phyloP scores from a whole-genome alignment of 2,888 invertebrate species.

The Phytoseiulus persimilis region DNA sequence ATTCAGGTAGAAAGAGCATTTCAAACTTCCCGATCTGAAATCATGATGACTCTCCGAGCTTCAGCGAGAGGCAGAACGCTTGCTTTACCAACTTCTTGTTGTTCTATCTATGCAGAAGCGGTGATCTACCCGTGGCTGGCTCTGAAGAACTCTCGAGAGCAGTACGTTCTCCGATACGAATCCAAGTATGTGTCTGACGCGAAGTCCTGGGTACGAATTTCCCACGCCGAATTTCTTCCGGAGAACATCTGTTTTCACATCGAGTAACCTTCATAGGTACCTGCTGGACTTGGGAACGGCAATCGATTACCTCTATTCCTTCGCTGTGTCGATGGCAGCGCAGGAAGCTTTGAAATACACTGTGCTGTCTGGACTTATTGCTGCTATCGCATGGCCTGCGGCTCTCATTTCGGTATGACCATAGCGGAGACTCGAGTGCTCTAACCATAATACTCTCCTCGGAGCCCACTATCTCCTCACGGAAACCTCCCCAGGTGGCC shows the following conservation, averaged over 20 bases:
- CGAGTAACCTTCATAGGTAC: constrained; percentile 50
- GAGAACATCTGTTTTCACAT: too few relatives aligned
- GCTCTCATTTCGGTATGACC: constrained; percentile 55
- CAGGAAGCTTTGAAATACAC: constrained; percentile 61
- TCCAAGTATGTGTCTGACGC: constrained; percentile 53
- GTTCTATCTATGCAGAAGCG: constrained; percentile 46
- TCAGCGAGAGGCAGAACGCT: too few relatives aligned
- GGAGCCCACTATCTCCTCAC: background rate
- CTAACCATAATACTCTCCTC: background rate
- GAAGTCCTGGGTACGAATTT: too few relatives aligned
- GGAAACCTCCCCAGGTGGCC: constrained; percentile 44
- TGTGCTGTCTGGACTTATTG: constrained; percentile 59
- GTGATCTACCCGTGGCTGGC: constrained; percentile 57
- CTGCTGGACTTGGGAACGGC: constrained; percentile 58
- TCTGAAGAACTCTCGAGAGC: constrained; percentile 57
- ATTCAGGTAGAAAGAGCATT: too few relatives aligned
- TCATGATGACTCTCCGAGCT: too few relatives aligned
- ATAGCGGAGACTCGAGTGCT: background rate
- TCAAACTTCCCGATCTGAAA: too few relatives aligned
- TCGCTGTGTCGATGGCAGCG: constrained; percentile 57
- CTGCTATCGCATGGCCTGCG: constrained; percentile 61
- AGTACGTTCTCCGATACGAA: constrained; percentile 60
- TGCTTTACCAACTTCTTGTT: background rate
- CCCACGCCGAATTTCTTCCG: background rate
- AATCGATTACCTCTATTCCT: constrained; percentile 58